phyloP scores from a whole-genome alignment of 2,113 vertebrate species.

The Semnornis frantzii region DNA sequence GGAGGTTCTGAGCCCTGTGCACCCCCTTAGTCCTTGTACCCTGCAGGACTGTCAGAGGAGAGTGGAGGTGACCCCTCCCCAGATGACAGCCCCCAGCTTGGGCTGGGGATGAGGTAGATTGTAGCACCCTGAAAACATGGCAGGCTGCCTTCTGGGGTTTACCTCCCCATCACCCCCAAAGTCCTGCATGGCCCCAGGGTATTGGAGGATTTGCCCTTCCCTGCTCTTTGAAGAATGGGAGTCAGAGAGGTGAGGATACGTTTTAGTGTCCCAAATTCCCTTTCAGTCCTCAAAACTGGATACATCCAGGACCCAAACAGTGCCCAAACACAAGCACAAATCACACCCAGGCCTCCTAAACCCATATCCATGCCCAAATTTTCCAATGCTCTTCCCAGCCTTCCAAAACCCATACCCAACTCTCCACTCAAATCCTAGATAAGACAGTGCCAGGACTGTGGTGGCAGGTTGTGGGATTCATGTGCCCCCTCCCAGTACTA shows the following conservation, averaged over 20 bases:
- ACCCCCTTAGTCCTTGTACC: neutral
- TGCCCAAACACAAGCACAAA: neutral
- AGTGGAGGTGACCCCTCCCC: neutral
- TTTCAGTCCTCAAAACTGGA: neutral
- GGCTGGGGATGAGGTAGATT: too few species aligned
- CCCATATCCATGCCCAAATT: neutral
- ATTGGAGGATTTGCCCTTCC: neutral
- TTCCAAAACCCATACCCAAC: neutral
- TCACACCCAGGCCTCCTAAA: neutral
- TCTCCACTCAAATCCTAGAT: neutral
- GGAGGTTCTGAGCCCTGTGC: neutral
- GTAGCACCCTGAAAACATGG: fast-evolving
- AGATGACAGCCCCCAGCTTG: fast-evolving
- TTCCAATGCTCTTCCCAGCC: neutral
- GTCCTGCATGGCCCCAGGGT: too few species aligned
- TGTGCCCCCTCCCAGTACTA: neutral
- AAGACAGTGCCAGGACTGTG: neutral
- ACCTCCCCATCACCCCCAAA: fast-evolving
- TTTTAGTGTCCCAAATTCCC: neutral
- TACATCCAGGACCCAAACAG: neutral
- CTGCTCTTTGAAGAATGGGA: neutral
- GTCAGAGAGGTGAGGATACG: fast-evolving
- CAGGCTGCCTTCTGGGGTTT: neutral
- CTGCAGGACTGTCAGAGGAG: neutral
- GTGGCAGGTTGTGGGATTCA: neutral